These are phyloP conservation scores for Oeneis ivallda DNA, from an alignment of 2,888 invertebrate species.

Conservation along the genomic window DNA sequence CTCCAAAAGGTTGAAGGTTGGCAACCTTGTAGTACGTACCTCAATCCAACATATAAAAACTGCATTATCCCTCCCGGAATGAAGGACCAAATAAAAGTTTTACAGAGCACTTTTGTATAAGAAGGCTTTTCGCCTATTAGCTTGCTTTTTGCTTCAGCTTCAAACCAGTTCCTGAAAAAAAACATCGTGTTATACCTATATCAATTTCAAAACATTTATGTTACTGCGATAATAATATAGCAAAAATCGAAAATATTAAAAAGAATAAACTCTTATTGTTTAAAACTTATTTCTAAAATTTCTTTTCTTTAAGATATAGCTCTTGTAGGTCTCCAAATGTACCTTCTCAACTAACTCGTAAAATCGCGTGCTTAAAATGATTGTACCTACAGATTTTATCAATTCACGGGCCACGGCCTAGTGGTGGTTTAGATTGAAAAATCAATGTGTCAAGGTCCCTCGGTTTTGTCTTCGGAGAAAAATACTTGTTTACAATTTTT, in stretches of 20 bases:
- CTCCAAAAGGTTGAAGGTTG: too few relatives aligned
- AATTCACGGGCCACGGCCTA: not conserved
- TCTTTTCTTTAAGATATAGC: too few relatives aligned
- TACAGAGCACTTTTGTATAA: conserved; percentile 55
- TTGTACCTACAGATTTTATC: too few relatives aligned
- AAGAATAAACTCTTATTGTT: too few relatives aligned
- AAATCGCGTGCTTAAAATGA: too few relatives aligned
- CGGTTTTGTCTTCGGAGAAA: not conserved
- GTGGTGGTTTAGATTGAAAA: not conserved
- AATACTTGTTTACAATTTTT: not conserved
- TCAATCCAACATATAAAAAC: conserved; percentile 51
- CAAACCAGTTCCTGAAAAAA: conserved; percentile 59
- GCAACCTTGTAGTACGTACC: conserved; percentile 49
- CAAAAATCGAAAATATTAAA: too few relatives aligned
- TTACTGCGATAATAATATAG: too few relatives aligned
- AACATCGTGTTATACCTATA: not conserved
- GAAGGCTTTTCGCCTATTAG: conserved; percentile 57
- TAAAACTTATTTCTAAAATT: too few relatives aligned
- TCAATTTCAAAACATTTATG: too few relatives aligned
- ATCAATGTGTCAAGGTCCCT: not conserved
- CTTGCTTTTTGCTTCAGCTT: conserved; percentile 59
- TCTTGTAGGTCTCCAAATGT: not conserved
- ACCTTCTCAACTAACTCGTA: not conserved
- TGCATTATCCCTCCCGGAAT: conserved; percentile 67
- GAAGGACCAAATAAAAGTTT: conserved; percentile 62